Base-by-base conservation (phyloP, 2,888 invertebrate species). In the Dione vanillae region DNA sequence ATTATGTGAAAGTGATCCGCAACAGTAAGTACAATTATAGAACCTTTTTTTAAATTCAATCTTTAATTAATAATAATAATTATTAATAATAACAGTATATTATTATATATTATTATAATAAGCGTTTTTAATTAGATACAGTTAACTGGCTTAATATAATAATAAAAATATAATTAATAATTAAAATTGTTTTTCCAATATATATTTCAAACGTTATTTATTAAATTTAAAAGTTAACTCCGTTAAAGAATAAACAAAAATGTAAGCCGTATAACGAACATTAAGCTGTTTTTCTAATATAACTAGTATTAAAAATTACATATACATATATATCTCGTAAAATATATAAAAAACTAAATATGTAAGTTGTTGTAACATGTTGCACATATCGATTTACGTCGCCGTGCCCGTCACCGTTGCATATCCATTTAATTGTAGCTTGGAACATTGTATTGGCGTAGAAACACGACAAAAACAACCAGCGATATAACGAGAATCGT, bases 401-500 rank as follows among this genome's bases (percentile, higher is more conserved):
- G 47, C 47, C 65, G 65, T 68, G 49, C 35, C 43, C 62, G 68
- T 65, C 66, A 73, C 73, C 70, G 67, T 70, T 67, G 65, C 52
- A 70, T 68, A 68, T 62, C 45, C 70, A 65, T 70, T 68, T 68
- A 70, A 69, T 74, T 66, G 71, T 68, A 68, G 52, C 59, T 51
- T 45, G 11, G 58, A 66, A 67, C 70, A 64, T 70, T 58, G 47
- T 59, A 65, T 59, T 61, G 70, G 72, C 74, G 65, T 66, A 75
- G 71, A 69, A 71, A 74, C 71, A 70, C 59, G 12, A 47, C 65
- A 75, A 75, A 74, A 75, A 75, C 58, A 47, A 61, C 43, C 37
- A 56, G 56, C 69, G 61, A 70, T 71, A 56, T 73, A 71, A 76
- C 72, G 68, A 76, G 76, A 76, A 77, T 77, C 79, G 79, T 79